phyloP scores from a whole-genome alignment of 1,140 invertebrate genomes.

The Cephus cinctus region DNA sequence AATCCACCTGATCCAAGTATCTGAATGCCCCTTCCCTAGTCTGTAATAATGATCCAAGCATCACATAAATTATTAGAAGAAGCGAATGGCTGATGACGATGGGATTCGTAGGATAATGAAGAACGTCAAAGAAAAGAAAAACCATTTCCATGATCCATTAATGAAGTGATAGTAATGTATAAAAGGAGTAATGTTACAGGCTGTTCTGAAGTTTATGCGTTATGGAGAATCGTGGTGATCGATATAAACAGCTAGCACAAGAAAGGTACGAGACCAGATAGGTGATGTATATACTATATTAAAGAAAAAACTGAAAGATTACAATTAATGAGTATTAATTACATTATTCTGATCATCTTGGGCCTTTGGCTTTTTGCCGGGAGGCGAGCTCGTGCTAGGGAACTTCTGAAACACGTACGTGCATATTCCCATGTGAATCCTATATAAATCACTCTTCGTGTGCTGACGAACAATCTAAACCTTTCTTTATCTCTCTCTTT shows the following conservation, averaged over 20 bases:
- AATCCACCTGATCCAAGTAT: no score
- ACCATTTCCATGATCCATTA: slow-evolving; percentile 21
- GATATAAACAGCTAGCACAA: slow-evolving; percentile 34
- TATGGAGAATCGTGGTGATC: slow-evolving; percentile 30
- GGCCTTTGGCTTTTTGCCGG: slow-evolving; percentile 52
- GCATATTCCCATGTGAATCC: slow-evolving; percentile 44
- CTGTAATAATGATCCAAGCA: slow-evolving; percentile 20
- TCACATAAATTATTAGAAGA: slow-evolving; percentile 32
- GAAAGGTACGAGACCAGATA: slow-evolving; percentile 31
- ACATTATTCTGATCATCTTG: slow-evolving; percentile 53
- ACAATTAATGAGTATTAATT: slow-evolving; percentile 53
- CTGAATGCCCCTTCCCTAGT: slow-evolving; percentile 12
- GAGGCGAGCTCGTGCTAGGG: slow-evolving; percentile 51
- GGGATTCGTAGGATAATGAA: slow-evolving; percentile 17
- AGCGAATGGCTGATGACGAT: slow-evolving; percentile 24
- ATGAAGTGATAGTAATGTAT: slow-evolving; percentile 1
- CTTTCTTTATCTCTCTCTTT: no score
- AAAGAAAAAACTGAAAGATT: slow-evolving; percentile 41
- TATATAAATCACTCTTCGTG: slow-evolving; percentile 8
- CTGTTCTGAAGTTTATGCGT: slow-evolving; percentile 30
- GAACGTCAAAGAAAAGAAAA: slow-evolving; percentile 16
- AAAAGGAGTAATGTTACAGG: slow-evolving; percentile 18
- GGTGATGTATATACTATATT: slow-evolving; percentile 26
- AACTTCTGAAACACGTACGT: slow-evolving; percentile 53
- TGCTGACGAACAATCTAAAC: no score